Evolutionary conservation across 2,113 vertebrate species (phyloP).

Genomic region (Neolamprologus brichardi): DNA sequence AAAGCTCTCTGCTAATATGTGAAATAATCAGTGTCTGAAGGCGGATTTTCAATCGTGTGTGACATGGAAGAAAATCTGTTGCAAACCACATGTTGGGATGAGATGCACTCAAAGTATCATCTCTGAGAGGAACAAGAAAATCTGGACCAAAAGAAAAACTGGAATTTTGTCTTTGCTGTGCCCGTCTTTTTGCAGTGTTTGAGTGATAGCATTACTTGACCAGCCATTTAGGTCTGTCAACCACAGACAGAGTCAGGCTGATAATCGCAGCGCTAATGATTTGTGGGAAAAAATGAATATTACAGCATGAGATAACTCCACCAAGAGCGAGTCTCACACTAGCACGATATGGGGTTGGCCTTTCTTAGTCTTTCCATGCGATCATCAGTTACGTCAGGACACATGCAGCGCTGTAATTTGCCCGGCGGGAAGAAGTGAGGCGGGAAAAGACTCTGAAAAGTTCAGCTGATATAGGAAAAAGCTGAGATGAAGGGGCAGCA

Average conservation of each 20-base stretch:
- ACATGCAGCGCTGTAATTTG: conserved; percentile 16
- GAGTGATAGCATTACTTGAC: conserved; percentile 5
- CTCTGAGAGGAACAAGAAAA: conserved; percentile 13
- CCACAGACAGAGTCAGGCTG: not conserved
- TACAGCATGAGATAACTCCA: conserved; percentile 22
- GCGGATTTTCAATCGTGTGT: conserved; percentile 25
- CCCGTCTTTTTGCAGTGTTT: not conserved
- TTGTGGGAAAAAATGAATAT: conserved; percentile 14
- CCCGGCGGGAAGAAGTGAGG: not conserved
- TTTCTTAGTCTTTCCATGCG: conserved; percentile 39
- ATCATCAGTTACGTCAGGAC: conserved; percentile 30
- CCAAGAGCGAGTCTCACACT: not conserved
- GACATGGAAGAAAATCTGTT: conserved; percentile 41
- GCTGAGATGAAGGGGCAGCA: not conserved
- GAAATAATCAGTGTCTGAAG: conserved; percentile 51
- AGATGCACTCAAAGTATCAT: conserved; percentile 46
- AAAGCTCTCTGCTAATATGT: conserved; percentile 37
- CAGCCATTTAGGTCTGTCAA: not conserved
- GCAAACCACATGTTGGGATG: conserved; percentile 40
- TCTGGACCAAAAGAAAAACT: not conserved
- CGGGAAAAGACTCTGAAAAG: not conserved
- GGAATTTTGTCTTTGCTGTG: not conserved
- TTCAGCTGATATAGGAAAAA: conserved; percentile 5
- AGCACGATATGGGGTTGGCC: not conserved
- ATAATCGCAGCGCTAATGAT: conserved; percentile 13